A percentile compares a stretch with the other conserved stretches of the same genome.
Evolutionary conservation across 1,140 invertebrate genomes (phyloP).

Genomic region (Trichomalopsis sarcophagae): DNA sequence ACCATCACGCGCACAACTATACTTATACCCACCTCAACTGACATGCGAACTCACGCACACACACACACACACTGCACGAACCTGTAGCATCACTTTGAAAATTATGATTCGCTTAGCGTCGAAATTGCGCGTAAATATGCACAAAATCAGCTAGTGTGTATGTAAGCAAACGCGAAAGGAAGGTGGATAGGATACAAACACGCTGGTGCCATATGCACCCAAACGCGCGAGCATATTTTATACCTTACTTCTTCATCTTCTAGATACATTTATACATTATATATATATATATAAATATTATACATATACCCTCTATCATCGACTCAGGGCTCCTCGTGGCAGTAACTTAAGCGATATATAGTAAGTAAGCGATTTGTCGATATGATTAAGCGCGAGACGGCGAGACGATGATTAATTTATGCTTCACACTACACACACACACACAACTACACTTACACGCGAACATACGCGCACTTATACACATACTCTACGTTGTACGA

Average conservation of each 20-base stretch:
- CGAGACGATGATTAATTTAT: constrained; percentile 33
- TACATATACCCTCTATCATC: neutral
- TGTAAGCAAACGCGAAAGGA: neutral
- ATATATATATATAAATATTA: neutral
- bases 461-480: neutral
- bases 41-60: neutral
- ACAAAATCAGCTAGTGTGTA: neutral
- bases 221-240: neutral
- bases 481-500: neutral
- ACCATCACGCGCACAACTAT: constrained; percentile 46
- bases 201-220: neutral
- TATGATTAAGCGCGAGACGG: neutral
- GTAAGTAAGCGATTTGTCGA: constrained; percentile 20
- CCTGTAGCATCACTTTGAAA: neutral
- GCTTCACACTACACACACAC: neutral
- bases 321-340: constrained; percentile 27
- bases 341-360: constrained; percentile 39
- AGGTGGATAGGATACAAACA: neutral
- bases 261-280: neutral
- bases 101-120: neutral
- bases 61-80: neutral
- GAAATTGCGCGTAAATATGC: neutral
- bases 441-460: neutral
- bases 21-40: constrained; percentile 15
- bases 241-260: neutral